Conservation (phyloP, 2,888 invertebrate species). For the Dichetophora obliterata region DNA sequence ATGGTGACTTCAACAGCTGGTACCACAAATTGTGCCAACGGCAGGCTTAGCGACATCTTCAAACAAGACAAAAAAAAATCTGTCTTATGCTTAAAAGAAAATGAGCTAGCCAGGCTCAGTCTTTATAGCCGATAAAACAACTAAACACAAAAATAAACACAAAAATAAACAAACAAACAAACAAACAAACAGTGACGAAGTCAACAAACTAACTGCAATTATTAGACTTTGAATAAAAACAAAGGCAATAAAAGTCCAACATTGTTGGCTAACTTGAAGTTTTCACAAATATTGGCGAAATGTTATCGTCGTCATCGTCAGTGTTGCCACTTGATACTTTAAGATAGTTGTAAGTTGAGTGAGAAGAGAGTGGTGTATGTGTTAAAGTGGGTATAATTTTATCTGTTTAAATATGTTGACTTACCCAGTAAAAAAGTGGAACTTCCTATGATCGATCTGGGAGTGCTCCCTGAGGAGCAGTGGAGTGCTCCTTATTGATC, state of each 20-base stretch:
- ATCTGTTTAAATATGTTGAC: too few species aligned
- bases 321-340: too few species aligned
- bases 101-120: too few species aligned
- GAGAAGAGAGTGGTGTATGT: too few species aligned
- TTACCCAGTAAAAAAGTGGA: too few species aligned
- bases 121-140: background rate
- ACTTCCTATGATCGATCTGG: too few species aligned
- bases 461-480: too few species aligned
- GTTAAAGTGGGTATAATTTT: too few species aligned
- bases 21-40: conserved; percentile 1
- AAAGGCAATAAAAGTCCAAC: background rate
- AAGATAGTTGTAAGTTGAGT: too few species aligned
- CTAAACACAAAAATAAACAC: background rate
- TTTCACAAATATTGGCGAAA: conserved; percentile 14
- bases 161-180: background rate
- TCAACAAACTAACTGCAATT: background rate
- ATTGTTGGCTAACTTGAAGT: background rate
- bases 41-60: background rate
- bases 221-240: background rate
- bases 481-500: too few species aligned
- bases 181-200: background rate
- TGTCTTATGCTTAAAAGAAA: too few species aligned
- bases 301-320: background rate
- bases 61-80: background rate
- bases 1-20: background rate